Conservation (phyloP, 2,888 invertebrate genomes). For the Nycteola revayana region DNA sequence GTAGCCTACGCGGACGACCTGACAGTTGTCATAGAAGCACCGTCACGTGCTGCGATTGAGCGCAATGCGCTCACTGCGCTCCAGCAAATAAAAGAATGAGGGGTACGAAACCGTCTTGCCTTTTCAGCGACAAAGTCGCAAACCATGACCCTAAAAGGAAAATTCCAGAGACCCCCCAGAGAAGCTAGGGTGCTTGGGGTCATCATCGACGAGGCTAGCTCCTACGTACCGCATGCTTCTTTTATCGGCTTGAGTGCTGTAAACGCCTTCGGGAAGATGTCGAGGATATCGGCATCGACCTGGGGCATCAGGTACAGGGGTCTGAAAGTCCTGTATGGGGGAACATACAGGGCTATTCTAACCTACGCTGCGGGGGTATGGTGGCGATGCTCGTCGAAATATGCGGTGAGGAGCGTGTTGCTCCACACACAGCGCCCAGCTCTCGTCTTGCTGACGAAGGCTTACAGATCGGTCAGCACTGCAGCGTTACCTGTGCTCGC, state of each 20-base stretch:
- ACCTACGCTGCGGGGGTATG: slow-evolving; percentile 19
- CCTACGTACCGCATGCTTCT: slow-evolving; percentile 15
- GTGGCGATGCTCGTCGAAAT: not conserved
- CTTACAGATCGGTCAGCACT: slow-evolving; percentile 9
- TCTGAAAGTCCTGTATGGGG: slow-evolving; percentile 6
- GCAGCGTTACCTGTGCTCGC: slow-evolving; percentile 12
- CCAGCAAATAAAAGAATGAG: slow-evolving; percentile 15
- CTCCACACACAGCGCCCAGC: slow-evolving; percentile 6
- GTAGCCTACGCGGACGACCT: slow-evolving; percentile 31
- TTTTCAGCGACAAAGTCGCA: slow-evolving; percentile 27
- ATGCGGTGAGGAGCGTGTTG: not conserved
- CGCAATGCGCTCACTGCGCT: not conserved
- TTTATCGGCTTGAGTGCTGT: slow-evolving; percentile 18
- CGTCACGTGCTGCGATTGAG: slow-evolving; percentile 17
- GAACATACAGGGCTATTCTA: slow-evolving; percentile 11
- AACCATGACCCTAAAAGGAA: slow-evolving; percentile 14
- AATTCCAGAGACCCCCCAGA: slow-evolving; percentile 2
- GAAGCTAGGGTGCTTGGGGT: slow-evolving; percentile 3
- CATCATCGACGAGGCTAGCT: not conserved
- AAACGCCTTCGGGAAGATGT: slow-evolving; percentile 27
- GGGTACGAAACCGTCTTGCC: slow-evolving; percentile 14
- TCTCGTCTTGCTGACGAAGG: slow-evolving; percentile 12
- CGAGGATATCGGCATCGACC: slow-evolving; percentile 27
- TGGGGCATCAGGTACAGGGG: slow-evolving; percentile 26
- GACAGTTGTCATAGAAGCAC: slow-evolving; percentile 20